Conservation (phyloP, 2,113 vertebrate species). For the Chlamydotis undulata region DNA sequence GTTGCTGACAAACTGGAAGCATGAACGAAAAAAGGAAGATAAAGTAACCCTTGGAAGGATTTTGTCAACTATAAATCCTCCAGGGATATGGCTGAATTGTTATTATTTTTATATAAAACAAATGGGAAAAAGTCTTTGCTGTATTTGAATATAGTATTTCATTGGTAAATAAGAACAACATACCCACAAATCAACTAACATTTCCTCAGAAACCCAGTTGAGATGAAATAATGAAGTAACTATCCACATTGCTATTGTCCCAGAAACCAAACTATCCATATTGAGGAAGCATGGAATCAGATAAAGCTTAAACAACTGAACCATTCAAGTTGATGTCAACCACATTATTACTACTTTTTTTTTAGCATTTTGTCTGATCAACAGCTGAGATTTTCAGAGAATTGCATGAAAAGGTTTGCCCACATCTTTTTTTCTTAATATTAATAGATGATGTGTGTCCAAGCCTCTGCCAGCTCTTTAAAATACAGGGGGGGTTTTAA, state of each 20-base stretch:
- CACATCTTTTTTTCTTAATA: background rate
- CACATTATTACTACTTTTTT: background rate
- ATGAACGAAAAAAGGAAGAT: background rate
- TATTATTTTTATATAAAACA: slow-evolving; percentile 16
- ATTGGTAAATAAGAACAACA: slow-evolving; percentile 38
- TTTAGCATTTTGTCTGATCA: background rate
- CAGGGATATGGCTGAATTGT: background rate
- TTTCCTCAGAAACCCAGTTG: slow-evolving; percentile 33
- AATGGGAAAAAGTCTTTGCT: background rate
- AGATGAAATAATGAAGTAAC: slow-evolving; percentile 53
- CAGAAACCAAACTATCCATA: slow-evolving; percentile 15
- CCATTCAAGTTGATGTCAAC: background rate
- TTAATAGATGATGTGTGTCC: background rate
- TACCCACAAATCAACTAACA: slow-evolving; percentile 22
- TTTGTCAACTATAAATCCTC: slow-evolving; percentile 13
- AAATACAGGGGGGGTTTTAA: background rate
- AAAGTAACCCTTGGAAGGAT: background rate
- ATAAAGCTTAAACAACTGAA: slow-evolving; percentile 16
- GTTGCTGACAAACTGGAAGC: slow-evolving; percentile 20
- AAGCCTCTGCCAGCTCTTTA: background rate
- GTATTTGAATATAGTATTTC: slow-evolving; percentile 1
- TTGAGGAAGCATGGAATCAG: background rate
- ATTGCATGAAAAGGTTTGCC: background rate
- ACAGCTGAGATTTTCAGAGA: background rate
- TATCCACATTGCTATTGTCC: background rate